These are phyloP conservation scores for Thymelicus lineola DNA, from an alignment of 2,888 invertebrate species.

Conservation along the genomic window DNA sequence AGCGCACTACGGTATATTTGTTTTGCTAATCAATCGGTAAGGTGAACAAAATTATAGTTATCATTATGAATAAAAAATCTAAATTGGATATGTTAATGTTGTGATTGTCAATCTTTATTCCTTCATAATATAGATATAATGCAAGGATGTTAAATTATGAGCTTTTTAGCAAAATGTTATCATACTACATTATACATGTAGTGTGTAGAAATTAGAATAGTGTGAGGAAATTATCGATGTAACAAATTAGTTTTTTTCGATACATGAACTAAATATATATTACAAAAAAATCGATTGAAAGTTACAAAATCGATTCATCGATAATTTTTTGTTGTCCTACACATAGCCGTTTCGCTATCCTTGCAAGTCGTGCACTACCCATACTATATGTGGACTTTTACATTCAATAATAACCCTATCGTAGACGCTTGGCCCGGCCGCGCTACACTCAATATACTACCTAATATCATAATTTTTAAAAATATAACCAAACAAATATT, in stretches of 20 bases:
- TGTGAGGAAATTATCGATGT: conserved; percentile 44
- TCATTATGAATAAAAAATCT: background rate
- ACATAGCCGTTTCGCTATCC: conserved; percentile 30
- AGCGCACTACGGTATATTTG: conserved; percentile 66
- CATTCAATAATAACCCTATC: conserved; percentile 4
- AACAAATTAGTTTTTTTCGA: background rate
- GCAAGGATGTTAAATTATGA: conserved; percentile 26
- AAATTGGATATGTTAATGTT: background rate
- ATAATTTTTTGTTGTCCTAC: conserved; percentile 42
- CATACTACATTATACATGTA: conserved; percentile 32
- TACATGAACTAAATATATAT: too few species aligned
- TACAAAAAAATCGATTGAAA: too few species aligned
- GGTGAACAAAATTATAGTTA: conserved; percentile 12
- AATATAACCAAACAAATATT: conserved; percentile 2
- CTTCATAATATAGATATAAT: conserved; percentile 10
- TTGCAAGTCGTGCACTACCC: conserved; percentile 28
- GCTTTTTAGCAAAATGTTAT: conserved; percentile 42
- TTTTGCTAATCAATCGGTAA: conserved; percentile 59
- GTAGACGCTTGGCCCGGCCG: conserved; percentile 27
- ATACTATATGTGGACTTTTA: conserved; percentile 32
- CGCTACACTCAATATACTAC: background rate
- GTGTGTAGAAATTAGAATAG: conserved; percentile 26
- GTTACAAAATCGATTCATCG: conserved; percentile 23
- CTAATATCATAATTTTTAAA: background rate
- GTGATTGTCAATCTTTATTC: background rate